Conservation (phyloP, 2,797 vertebrate species). For the Hemitrygon akajei region DNA sequence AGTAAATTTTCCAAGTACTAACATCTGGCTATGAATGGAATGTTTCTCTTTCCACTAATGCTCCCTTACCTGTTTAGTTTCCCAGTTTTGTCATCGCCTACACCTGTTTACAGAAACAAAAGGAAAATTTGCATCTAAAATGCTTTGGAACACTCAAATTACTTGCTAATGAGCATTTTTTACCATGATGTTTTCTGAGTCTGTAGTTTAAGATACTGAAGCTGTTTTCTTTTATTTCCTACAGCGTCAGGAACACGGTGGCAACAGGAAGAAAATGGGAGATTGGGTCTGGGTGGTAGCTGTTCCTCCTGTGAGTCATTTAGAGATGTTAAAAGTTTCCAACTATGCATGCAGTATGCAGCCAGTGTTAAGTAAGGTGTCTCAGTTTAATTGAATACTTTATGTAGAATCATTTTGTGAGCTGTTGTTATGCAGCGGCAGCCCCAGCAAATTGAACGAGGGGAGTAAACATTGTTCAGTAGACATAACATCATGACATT, state of each 20-base stretch:
- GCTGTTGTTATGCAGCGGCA: background rate
- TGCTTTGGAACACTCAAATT: background rate
- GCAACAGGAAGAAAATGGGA: background rate
- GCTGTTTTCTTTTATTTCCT: background rate
- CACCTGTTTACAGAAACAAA: background rate
- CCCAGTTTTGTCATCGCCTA: background rate
- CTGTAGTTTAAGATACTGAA: background rate
- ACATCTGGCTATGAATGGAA: background rate
- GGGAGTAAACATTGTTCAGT: background rate
- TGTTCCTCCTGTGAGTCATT: slow-evolving; percentile 29
- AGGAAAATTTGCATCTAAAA: background rate
- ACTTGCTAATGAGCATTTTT: background rate
- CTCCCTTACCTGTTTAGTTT: background rate
- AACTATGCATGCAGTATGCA: background rate
- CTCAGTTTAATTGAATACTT: slow-evolving; percentile 17
- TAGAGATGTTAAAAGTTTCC: background rate
- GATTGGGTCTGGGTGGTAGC: slow-evolving; percentile 36
- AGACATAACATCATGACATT: background rate
- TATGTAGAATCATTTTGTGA: background rate
- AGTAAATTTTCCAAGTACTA: background rate
- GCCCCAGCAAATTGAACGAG: background rate
- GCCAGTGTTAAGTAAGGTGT: background rate
- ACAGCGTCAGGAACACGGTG: background rate
- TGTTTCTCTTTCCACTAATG: background rate
- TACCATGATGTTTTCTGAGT: no score